Conservation (phyloP, 2,113 vertebrate species). For the Dascyllus trimaculatus region DNA sequence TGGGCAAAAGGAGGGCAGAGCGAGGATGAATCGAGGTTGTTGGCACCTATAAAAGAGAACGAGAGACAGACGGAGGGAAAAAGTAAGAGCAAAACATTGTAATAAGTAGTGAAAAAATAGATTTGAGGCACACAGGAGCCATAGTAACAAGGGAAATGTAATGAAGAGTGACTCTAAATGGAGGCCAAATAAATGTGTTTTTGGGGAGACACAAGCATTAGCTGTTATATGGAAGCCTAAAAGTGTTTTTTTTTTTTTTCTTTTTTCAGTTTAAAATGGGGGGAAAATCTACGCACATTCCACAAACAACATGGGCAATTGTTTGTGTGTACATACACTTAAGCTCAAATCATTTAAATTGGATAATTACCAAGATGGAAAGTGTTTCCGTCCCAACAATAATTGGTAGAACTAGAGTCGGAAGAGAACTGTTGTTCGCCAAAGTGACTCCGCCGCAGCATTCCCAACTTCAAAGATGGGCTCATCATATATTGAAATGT, state of each 20-base stretch:
- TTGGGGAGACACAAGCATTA: neutral
- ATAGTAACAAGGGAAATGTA: slow-evolving; percentile 29
- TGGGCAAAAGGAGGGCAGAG: slow-evolving; percentile 41
- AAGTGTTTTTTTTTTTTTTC: neutral
- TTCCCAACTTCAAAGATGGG: slow-evolving; percentile 70
- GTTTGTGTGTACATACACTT: slow-evolving; percentile 24
- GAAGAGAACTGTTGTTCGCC: slow-evolving; percentile 13
- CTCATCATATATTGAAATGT: slow-evolving; percentile 70
- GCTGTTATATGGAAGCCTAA: neutral
- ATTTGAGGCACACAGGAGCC: slow-evolving; percentile 25
- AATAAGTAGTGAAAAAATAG: slow-evolving; percentile 45
- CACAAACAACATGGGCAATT: neutral
- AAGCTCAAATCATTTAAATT: slow-evolving; percentile 40
- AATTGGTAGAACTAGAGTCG: slow-evolving; percentile 26
- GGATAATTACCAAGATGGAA: slow-evolving; percentile 40
- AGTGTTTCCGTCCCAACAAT: slow-evolving; percentile 34
- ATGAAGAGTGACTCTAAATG: slow-evolving; percentile 40
- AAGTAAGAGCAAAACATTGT: slow-evolving; percentile 29
- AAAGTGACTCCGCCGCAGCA: slow-evolving; percentile 54
- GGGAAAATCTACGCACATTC: neutral
- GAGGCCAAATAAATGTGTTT: slow-evolving; percentile 19
- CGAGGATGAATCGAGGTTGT: slow-evolving; percentile 48
- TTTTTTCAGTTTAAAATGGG: neutral
- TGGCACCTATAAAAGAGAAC: slow-evolving; percentile 8
- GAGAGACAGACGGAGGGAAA: slow-evolving; percentile 20